phyloP scores from a whole-genome alignment of 2,888 invertebrate genomes.

The Lasioglossum marginatum region DNA sequence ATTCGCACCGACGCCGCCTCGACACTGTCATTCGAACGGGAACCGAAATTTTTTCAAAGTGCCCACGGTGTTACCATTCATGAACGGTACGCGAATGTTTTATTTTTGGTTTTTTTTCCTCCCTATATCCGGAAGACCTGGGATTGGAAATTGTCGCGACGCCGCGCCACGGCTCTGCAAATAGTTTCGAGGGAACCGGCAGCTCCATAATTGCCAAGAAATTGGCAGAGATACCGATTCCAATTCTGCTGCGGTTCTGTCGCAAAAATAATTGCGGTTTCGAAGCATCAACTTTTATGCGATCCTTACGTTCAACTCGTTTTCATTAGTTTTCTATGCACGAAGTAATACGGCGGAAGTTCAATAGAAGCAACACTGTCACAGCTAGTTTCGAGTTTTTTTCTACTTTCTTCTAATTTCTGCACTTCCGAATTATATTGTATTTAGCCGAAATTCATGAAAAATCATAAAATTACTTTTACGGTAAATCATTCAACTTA shows the following conservation, averaged over 20 bases:
- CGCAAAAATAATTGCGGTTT: not conserved
- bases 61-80: conserved; percentile 24
- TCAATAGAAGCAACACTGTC: no score
- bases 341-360: not conserved
- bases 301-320: no score
- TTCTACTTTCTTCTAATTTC: no score
- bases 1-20: conserved; percentile 8
- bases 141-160: conserved; percentile 2
- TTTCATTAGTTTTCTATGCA: not conserved
- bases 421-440: no score
- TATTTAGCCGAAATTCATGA: not conserved
- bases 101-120: not conserved
- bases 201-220: not conserved
- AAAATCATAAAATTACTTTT: not conserved
- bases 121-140: not conserved
- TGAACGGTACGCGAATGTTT: not conserved
- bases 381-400: no score
- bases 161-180: not conserved
- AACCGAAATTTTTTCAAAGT: conserved; percentile 35
- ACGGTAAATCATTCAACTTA: not conserved
- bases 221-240: not conserved
- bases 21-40: conserved; percentile 18
- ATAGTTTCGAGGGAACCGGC: conserved; percentile 2
- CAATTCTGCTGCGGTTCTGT: not conserved
- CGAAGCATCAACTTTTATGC: not conserved